Evolutionary conservation across 2,797 vertebrate genomes (phyloP).

Genomic region (Varecia variegata): DNA sequence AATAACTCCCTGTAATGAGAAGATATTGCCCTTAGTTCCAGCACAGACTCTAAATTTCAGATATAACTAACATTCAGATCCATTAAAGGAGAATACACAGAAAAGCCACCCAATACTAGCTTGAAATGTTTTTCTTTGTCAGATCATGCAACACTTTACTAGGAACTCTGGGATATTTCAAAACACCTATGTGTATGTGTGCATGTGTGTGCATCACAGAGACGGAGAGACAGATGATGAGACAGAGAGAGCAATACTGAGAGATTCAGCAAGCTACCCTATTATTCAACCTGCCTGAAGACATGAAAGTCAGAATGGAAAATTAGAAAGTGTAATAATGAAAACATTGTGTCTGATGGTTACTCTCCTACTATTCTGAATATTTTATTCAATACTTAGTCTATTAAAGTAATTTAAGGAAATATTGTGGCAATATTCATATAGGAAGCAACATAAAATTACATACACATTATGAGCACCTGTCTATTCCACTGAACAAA

Average conservation of each 20-base stretch:
- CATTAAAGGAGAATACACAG: conserved; percentile 2
- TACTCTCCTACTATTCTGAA: not conserved
- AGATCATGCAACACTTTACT: not conserved
- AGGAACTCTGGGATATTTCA: not conserved
- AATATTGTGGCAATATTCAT: not conserved
- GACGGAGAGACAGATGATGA: not conserved
- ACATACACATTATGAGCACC: conserved; percentile 43
- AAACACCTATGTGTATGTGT: not conserved
- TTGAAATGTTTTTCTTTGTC: conserved; percentile 20
- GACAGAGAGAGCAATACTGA: not conserved
- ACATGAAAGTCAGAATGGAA: not conserved
- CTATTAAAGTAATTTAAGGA: conserved; percentile 54
- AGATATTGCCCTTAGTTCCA: not conserved
- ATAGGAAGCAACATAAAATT: conserved; percentile 50
- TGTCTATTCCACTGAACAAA: conserved; percentile 17
- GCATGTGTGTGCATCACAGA: not conserved
- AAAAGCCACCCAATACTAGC: not conserved
- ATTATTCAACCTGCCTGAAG: not conserved
- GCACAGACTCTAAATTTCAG: not conserved
- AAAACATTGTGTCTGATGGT: not conserved
- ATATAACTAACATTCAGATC: not conserved
- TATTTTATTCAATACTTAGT: conserved; percentile 29
- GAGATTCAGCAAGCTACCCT: not conserved
- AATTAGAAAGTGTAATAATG: not conserved
- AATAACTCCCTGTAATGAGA: not conserved